These are phyloP conservation scores for Machimus rusticus DNA, from an alignment of 2,888 invertebrate species.

Conservation along the genomic window DNA sequence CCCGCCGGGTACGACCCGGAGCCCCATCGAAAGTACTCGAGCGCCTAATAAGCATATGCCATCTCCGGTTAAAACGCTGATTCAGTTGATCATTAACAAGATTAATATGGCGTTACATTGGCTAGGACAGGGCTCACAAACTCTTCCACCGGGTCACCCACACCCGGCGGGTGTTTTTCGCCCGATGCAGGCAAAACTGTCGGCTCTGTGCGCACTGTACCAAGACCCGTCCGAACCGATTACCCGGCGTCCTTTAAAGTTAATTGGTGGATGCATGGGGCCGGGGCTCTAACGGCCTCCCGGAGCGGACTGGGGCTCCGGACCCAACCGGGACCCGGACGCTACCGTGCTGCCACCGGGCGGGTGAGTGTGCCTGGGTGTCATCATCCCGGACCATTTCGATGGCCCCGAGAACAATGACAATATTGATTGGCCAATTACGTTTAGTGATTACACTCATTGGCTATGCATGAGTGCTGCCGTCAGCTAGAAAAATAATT, in stretches of 20 bases:
- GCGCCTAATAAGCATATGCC: slow-evolving; percentile 43
- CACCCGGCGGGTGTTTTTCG: slow-evolving; percentile 41
- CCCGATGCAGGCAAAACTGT: slow-evolving; percentile 42
- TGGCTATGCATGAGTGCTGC: slow-evolving; percentile 52
- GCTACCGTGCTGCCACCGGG: not conserved
- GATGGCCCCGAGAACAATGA: slow-evolving; percentile 53
- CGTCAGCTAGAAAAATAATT: slow-evolving; percentile 39
- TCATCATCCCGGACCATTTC: slow-evolving; percentile 19
- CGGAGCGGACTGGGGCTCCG: not conserved
- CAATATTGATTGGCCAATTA: slow-evolving; percentile 64
- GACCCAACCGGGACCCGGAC: not conserved
- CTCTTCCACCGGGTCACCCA: slow-evolving; percentile 33
- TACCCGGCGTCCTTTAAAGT: slow-evolving; percentile 52
- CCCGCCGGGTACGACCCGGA: not conserved
- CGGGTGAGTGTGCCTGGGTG: not conserved
- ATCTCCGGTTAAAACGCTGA: slow-evolving; percentile 55
- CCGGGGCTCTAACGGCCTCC: slow-evolving; percentile 23
- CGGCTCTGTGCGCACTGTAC: slow-evolving; percentile 28
- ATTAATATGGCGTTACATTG: slow-evolving; percentile 62
- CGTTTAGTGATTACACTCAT: slow-evolving; percentile 55
- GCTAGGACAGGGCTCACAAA: slow-evolving; percentile 56
- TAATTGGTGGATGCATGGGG: slow-evolving; percentile 51
- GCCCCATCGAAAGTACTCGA: slow-evolving; percentile 33
- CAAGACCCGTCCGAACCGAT: slow-evolving; percentile 50
- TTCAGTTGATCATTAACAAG: slow-evolving; percentile 64